These are phyloP conservation scores for Syrphus vitripennis DNA, from an alignment of 2,888 invertebrate genomes.

Conservation along the genomic window DNA sequence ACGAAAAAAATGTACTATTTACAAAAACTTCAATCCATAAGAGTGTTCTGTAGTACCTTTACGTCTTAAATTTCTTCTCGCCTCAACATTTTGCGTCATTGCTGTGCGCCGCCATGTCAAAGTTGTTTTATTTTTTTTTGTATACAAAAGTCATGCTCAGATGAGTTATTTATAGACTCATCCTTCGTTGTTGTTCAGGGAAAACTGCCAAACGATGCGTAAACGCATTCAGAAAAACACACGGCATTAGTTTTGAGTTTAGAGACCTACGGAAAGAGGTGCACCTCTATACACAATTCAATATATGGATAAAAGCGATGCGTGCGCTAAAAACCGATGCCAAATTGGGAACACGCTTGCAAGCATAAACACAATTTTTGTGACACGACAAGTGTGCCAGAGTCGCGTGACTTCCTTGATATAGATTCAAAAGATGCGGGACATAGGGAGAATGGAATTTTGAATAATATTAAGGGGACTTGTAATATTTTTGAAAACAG, in stretches of 20 bases:
- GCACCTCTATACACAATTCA: not conserved
- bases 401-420: slow-evolving; percentile 18
- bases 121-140: slow-evolving; percentile 52
- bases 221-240: slow-evolving; percentile 37
- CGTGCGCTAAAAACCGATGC: slow-evolving; percentile 21
- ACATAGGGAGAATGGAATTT: not conserved
- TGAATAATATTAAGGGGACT: not conserved
- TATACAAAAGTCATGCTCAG: slow-evolving; percentile 3
- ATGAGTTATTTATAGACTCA: slow-evolving; percentile 46
- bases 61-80: slow-evolving; percentile 8
- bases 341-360: slow-evolving; percentile 37
- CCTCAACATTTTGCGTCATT: slow-evolving; percentile 21
- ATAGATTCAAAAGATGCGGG: not conserved
- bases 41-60: not conserved
- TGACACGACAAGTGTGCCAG: slow-evolving; percentile 69
- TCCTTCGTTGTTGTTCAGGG: slow-evolving; percentile 3
- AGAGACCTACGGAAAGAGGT: not conserved
- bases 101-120: slow-evolving; percentile 42
- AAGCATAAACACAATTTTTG: not conserved
- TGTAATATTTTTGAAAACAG: not conserved
- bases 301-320: slow-evolving; percentile 30
- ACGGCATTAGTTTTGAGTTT: slow-evolving; percentile 5
- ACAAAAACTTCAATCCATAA: not conserved
- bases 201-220: slow-evolving; percentile 58
- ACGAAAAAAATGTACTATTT: not conserved